Base-by-base conservation (phyloP, 2,797 vertebrate species). In the Tauraco hartlaubi region DNA sequence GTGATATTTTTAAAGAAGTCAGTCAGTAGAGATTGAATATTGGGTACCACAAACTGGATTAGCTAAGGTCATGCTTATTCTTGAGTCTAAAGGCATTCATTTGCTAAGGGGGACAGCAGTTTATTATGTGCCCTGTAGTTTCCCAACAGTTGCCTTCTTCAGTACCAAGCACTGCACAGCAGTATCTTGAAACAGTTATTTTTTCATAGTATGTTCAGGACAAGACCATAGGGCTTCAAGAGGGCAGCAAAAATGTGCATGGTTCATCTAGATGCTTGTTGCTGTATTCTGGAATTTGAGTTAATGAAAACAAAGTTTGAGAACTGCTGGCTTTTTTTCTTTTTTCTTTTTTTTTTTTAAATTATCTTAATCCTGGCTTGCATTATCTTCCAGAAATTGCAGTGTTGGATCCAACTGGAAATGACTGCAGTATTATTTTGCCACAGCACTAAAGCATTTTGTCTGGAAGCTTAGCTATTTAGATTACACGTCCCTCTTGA, bases 221-320 rank as follows among this genome's bases (percentile, higher is more conserved):
- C 28, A 8, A 26, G 63, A 68, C 80, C 61, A 35, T 52, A 68
- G 67, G 28, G 11, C 87, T 94, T 94, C 68, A 92, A 35, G 67
- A 67, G 41, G 82, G 79, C 61, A 74, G 67, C 62, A 93, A 92
- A 96, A 95, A 79, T 37, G n/a, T 35, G 35, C 35, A 20, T 23
- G 15, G 54, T n/a, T 77, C 64, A 26, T 92, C 90, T 83, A 41
- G 68, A 66, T 69, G n/a, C 59, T 71, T 91, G 67, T 66, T 91
- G 43, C 56, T 56, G 21, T 75, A 80, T 82, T 88, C 68, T 89
- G 79, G 51, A 88, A 73, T 77, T 67, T 9, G 33, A 56, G 49
- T 85, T 68, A 85, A 85, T 83, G 85, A 92, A 96, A 86, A 88
- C 71, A 33, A 93, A 93, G 22, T 56, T 26, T 68, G 48, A 63